These are phyloP conservation scores for Epinephelus fuscoguttatus DNA, from an alignment of 2,113 vertebrate species.

Conservation along the genomic window DNA sequence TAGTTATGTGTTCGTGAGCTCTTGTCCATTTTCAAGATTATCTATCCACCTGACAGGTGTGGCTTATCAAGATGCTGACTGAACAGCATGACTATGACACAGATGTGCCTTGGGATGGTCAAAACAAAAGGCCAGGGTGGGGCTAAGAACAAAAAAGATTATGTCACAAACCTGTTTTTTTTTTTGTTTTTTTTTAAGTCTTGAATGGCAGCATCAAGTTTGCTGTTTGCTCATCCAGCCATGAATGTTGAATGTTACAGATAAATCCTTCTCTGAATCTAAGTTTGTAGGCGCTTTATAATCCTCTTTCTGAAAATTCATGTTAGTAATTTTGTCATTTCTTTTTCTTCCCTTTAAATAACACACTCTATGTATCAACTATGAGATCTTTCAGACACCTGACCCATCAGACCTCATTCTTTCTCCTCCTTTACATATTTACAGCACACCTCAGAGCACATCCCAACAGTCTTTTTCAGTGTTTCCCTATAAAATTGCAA, in stretches of 20 bases:
- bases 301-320: background rate
- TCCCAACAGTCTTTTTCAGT: background rate
- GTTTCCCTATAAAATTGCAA: background rate
- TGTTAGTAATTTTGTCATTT: background rate
- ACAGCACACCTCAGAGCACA: background rate
- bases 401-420: slow-evolving; percentile 50
- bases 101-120: too few relatives aligned
- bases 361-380: background rate
- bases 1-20: too few relatives aligned
- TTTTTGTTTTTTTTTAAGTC: too few relatives aligned
- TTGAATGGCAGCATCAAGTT: too few relatives aligned
- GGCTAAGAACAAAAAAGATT: too few relatives aligned
- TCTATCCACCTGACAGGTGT: too few relatives aligned
- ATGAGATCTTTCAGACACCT: background rate
- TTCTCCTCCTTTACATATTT: background rate
- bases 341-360: background rate
- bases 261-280: background rate
- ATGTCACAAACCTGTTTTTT: too few relatives aligned
- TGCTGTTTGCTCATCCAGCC: background rate
- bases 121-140: too few relatives aligned
- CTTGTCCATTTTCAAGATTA: too few relatives aligned
- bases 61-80: too few relatives aligned
- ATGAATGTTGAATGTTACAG: background rate
- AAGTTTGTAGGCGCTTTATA: background rate
- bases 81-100: too few relatives aligned